Evolutionary conservation across 2,113 vertebrate genomes (phyloP).

Genomic region (Thymallus thymallus): DNA sequence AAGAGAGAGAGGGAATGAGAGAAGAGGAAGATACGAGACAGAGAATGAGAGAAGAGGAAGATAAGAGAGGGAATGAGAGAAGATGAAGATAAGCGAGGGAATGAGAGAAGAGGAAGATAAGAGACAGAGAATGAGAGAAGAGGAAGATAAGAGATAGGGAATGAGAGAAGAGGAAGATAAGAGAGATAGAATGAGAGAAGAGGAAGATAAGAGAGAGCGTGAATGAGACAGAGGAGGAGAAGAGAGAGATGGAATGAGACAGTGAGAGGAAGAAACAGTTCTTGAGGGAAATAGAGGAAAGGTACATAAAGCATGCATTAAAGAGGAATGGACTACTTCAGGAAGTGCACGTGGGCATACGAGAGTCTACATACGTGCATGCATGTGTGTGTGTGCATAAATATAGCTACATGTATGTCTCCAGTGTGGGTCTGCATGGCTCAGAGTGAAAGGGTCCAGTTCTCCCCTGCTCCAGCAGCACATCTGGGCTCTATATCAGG

Average conservation of each 20-base stretch:
- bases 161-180: slow-evolving; percentile 31
- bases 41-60: not conserved
- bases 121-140: not conserved
- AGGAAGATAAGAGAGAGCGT: not conserved
- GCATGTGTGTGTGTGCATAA: slow-evolving; percentile 36
- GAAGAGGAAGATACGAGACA: not conserved
- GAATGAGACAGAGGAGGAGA: not conserved
- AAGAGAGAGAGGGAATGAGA: not conserved
- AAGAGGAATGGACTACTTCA: not conserved
- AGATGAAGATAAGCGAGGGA: too few species aligned
- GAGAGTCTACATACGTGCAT: not conserved
- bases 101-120: not conserved
- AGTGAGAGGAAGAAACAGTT: slow-evolving; percentile 71
- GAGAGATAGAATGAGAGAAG: not conserved
- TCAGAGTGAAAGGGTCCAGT: slow-evolving; percentile 62
- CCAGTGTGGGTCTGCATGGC: slow-evolving; percentile 4
- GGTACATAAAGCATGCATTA: not conserved
- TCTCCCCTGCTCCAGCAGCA: slow-evolving; percentile 82
- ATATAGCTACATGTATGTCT: not conserved
- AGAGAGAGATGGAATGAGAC: not conserved
- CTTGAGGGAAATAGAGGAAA: slow-evolving; percentile 46
- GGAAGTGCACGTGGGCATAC: not conserved
- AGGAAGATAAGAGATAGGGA: slow-evolving; percentile 2
- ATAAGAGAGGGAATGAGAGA: not conserved
- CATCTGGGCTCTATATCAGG: slow-evolving; percentile 99